Percentiles rank a stretch among this genome's conserved stretches.
Evolutionary conservation across 2,113 vertebrate species (phyloP).

Genomic region (Rhodinocichla rosea): DNA sequence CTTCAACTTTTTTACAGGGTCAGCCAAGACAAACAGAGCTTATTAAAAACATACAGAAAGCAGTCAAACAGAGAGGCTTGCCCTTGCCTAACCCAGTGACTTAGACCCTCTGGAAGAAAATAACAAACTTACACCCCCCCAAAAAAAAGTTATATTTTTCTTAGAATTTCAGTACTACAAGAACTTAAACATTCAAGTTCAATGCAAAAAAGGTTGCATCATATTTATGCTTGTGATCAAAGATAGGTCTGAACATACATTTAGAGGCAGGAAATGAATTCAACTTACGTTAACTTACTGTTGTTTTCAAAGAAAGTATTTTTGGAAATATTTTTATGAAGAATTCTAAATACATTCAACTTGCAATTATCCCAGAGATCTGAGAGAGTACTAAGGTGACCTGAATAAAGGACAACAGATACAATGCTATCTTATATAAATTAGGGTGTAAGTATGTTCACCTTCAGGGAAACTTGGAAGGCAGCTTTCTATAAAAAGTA

Average conservation of each 20-base stretch:
- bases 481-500: constrained; percentile 47
- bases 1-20: not conserved
- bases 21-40: not conserved
- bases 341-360: not conserved
- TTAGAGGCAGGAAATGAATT: not conserved
- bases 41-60: not conserved
- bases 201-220: not conserved
- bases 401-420: not conserved
- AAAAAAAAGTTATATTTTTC: not conserved
- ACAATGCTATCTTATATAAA: not conserved
- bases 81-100: not conserved
- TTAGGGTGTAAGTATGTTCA: not conserved
- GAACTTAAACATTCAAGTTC: not conserved
- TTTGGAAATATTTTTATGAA: not conserved
- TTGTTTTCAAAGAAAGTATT: not conserved
- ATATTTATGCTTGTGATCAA: not conserved
- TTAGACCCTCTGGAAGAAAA: not conserved
- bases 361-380: not conserved
- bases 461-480: constrained; percentile 1
- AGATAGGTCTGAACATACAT: not conserved
- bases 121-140: not conserved
- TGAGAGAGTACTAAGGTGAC: not conserved
- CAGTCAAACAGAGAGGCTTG: not conserved
- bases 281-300: not conserved
- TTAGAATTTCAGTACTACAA: not conserved